Evolutionary conservation across 2,888 invertebrate species (phyloP).

Genomic region (Alentia gelatinosa): DNA sequence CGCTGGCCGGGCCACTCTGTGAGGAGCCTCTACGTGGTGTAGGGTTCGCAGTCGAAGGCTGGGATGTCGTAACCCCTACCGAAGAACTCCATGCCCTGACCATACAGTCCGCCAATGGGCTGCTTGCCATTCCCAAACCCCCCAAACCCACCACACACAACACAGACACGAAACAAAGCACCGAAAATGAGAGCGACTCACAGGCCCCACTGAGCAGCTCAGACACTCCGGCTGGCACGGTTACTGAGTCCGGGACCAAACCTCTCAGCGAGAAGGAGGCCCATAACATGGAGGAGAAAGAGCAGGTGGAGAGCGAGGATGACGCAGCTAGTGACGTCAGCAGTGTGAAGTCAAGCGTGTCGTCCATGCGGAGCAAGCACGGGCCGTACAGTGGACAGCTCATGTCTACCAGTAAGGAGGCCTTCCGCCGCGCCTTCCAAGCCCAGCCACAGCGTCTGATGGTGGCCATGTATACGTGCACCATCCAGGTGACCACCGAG

Average conservation of each 20-base stretch:
- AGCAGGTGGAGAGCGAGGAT: background rate
- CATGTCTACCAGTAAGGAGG: slow-evolving; percentile 94
- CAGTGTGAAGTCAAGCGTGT: background rate
- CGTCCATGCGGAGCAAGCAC: slow-evolving; percentile 57
- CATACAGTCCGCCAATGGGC: background rate
- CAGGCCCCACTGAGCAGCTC: background rate
- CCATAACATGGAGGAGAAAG: background rate
- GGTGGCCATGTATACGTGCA: slow-evolving; percentile 95
- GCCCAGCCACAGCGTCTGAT: slow-evolving; percentile 94
- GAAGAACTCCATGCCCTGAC: background rate
- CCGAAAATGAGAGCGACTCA: background rate
- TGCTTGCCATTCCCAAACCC: background rate
- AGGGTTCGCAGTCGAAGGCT: slow-evolving; percentile 91
- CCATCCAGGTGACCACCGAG: slow-evolving; percentile 91
- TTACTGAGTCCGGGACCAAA: background rate
- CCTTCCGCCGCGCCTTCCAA: slow-evolving; percentile 92
- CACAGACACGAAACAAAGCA: background rate
- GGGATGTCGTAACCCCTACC: slow-evolving; percentile 81
- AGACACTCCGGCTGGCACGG: background rate
- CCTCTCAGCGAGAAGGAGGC: slow-evolving; percentile 3
- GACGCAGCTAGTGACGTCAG: background rate
- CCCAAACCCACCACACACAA: background rate
- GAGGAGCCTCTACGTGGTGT: slow-evolving; percentile 98
- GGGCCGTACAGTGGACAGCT: slow-evolving; percentile 88
- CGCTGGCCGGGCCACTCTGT: slow-evolving; percentile 94